These are phyloP conservation scores for Stegostoma tigrinum DNA, from an alignment of 2,113 vertebrate species.

Conservation along the genomic window DNA sequence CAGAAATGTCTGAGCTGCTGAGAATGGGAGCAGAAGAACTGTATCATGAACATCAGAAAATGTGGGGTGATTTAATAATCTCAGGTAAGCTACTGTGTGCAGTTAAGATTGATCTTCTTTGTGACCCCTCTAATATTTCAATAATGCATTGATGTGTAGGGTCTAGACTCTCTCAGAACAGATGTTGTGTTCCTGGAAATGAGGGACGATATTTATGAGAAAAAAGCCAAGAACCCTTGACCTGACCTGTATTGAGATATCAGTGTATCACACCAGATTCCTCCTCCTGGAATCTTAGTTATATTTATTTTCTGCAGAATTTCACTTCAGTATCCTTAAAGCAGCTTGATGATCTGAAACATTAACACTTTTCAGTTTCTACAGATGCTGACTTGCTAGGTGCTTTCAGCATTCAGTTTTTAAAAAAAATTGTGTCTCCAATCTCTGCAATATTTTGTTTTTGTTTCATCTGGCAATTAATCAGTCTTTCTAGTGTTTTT, in stretches of 20 bases:
- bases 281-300: background rate
- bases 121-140: background rate
- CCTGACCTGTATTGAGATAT: too few species aligned
- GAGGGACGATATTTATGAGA: background rate
- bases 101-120: background rate
- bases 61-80: conserved; percentile 87
- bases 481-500: background rate
- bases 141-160: background rate
- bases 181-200: background rate
- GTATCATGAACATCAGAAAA: conserved; percentile 74
- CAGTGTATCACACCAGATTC: background rate
- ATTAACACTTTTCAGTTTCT: background rate
- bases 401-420: background rate
- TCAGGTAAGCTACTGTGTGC: conserved; percentile 63
- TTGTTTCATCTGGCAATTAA: background rate
- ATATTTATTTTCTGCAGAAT: background rate
- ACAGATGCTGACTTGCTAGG: background rate
- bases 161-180: background rate
- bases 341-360: background rate
- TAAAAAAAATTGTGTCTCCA: background rate
- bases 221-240: background rate
- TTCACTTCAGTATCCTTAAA: background rate
- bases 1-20: conserved; percentile 79
- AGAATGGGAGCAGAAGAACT: conserved; percentile 64
- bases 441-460: background rate